These are phyloP conservation scores for Aporrectodea caliginosa DNA, from an alignment of 1,140 invertebrate genomes.

Conservation along the genomic window DNA sequence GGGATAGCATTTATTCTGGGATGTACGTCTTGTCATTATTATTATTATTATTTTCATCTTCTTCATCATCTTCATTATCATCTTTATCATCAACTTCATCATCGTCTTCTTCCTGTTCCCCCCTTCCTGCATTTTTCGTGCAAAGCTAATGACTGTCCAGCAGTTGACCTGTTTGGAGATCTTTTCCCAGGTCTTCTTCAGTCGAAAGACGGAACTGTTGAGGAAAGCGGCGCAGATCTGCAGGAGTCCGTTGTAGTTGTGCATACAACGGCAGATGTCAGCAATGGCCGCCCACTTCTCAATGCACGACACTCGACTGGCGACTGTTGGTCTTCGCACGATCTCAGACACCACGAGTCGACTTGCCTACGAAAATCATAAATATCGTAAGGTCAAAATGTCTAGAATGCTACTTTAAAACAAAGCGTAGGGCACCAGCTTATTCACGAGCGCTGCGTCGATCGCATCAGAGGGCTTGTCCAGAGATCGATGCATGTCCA, in stretches of 20 bases:
- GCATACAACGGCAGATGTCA: constrained; percentile 80
- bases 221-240: constrained; percentile 90
- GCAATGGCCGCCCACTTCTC: constrained; percentile 93
- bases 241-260: constrained; percentile 91
- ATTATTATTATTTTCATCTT: neutral
- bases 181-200: constrained; percentile 93
- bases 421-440: neutral
- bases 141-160: neutral
- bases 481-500: neutral
- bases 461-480: neutral
- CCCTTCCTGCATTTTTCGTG: neutral
- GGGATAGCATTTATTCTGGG: too few relatives aligned
- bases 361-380: constrained; percentile 73
- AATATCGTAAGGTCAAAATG: too few relatives aligned
- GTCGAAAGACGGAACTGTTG: constrained; percentile 79
- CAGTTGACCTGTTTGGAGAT: constrained; percentile 74
- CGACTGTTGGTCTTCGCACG: constrained; percentile 65
- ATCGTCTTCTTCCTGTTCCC: neutral
- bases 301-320: constrained; percentile 74
- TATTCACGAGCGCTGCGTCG: neutral
- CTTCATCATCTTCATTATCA: neutral
- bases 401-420: neutral
- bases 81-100: neutral
- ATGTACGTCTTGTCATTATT: neutral
- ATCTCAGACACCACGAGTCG: constrained; percentile 84